Evolutionary conservation across 2,113 vertebrate genomes (phyloP).

Genomic region (Proteles cristata): DNA sequence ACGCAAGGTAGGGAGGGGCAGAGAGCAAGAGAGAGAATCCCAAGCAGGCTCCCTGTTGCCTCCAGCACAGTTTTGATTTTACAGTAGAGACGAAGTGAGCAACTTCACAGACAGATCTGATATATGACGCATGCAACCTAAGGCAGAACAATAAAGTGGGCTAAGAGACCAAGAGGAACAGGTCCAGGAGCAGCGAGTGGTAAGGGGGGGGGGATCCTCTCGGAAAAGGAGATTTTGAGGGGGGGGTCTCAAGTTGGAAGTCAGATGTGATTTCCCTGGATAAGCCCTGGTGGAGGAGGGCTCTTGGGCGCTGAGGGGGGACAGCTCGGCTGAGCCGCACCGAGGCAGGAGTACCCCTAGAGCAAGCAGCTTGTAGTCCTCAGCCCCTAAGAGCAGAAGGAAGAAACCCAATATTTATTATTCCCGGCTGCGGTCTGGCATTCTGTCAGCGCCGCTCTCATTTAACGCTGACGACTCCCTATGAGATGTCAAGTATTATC

Average conservation of each 20-base stretch:
- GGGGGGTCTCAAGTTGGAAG: background rate
- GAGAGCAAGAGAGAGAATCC: too few relatives aligned
- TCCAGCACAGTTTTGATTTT: background rate
- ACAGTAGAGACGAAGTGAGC: background rate
- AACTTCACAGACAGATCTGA: background rate
- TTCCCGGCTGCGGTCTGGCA: background rate
- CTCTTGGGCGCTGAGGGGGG: background rate
- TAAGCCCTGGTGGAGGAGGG: background rate
- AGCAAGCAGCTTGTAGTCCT: background rate
- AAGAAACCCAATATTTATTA: slow-evolving; percentile 1
- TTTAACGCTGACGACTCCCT: slow-evolving; percentile 21
- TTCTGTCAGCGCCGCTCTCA: background rate
- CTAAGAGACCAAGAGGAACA: background rate
- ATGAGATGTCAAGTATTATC: background rate
- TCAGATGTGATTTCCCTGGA: background rate
- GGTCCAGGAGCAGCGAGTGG: background rate
- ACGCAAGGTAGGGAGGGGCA: too few relatives aligned
- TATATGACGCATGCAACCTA: background rate
- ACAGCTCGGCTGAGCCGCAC: too few relatives aligned
- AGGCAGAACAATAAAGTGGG: background rate
- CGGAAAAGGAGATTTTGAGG: background rate
- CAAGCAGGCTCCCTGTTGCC: too few relatives aligned
- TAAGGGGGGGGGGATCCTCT: background rate
- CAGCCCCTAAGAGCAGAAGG: background rate
- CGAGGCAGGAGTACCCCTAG: background rate